These are phyloP conservation scores for Cephalophus harveyi DNA, from an alignment of 2,113 vertebrate species.

Conservation along the genomic window DNA sequence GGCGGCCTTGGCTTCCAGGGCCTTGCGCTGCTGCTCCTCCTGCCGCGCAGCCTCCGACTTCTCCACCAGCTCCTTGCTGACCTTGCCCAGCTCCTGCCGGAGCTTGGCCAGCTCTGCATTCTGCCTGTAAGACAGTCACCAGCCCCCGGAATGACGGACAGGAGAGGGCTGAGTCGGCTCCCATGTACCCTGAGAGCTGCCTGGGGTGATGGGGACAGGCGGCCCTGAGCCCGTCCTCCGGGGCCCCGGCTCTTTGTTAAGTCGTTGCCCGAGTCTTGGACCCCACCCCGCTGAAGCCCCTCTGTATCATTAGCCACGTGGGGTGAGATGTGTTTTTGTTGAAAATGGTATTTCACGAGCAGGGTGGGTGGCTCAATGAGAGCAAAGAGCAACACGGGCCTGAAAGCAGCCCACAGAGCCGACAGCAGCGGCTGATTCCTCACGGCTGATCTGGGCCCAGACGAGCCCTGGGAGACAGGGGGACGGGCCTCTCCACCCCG, in stretches of 20 bases:
- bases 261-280: neutral
- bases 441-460: neutral
- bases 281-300: neutral
- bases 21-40: conserved; percentile 88
- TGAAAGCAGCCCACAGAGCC: fast-evolving
- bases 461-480: neutral
- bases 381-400: neutral
- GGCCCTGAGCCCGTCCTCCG: neutral
- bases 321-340: neutral
- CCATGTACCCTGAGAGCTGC: fast-evolving
- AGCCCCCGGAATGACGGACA: neutral
- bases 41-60: conserved; percentile 86
- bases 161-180: neutral
- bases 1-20: conserved; percentile 84
- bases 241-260: neutral
- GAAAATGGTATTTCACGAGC: neutral
- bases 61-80: conserved; percentile 91
- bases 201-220: neutral
- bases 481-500: fast-evolving
- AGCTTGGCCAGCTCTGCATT: conserved; percentile 95
- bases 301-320: neutral
- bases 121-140: conserved; percentile 82
- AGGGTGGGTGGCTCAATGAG: fast-evolving
- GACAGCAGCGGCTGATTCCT: neutral
- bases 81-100: conserved; percentile 90